Evolutionary conservation across 2,113 vertebrate species (phyloP), one percentile per base, ranked within the genome.

Genomic region (Vombatus ursinus): DNA sequence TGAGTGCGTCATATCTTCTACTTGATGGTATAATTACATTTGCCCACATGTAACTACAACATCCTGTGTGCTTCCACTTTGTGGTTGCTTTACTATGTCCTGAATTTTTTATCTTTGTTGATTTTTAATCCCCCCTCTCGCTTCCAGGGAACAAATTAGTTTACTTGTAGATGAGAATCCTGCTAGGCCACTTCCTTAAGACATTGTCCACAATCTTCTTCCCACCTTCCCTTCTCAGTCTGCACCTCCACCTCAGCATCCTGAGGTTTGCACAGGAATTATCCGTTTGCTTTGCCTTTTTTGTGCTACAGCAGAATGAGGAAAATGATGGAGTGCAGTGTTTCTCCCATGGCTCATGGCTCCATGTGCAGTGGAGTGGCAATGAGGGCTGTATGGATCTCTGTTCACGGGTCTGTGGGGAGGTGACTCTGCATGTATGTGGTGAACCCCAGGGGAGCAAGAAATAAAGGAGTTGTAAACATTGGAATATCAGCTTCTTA

Each of bases 221-320:
- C 37, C 8, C 53, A 23, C 24, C 47, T 61, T 49, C 31, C 37
- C 61, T 31, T 19, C 31, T 94, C n/a, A 92, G 22, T 16, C 25
- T 52, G 2, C 51, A 8, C 25, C 23, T 0, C 5, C 16, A 89
- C 91, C 50, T 53, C 37, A 2, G 3, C 31, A 12, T 51, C 57
- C 91, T 89, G 47, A n/a, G 8, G 3, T n/a, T 50, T 91, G 90
- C 93, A 22, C 53, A 48, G 48, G 61, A 49, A 52, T 89, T 48
- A 50, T n/a, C 50, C 51, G n/a, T 95, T 92, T 96, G 50, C 68
- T 97, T 61, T 90, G 49, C 90, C 68, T 8, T 51, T 77, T 47
- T 89, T 44, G n/a, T 1, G 25, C 14, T 50, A 57, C 9, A 92
- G 14, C 51, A 94, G 96, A 96, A 5, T 44, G 19, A 26, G 91